Evolutionary conservation across 2,113 vertebrate genomes (phyloP).

Genomic region (Phalacrocorax aristotelis): DNA sequence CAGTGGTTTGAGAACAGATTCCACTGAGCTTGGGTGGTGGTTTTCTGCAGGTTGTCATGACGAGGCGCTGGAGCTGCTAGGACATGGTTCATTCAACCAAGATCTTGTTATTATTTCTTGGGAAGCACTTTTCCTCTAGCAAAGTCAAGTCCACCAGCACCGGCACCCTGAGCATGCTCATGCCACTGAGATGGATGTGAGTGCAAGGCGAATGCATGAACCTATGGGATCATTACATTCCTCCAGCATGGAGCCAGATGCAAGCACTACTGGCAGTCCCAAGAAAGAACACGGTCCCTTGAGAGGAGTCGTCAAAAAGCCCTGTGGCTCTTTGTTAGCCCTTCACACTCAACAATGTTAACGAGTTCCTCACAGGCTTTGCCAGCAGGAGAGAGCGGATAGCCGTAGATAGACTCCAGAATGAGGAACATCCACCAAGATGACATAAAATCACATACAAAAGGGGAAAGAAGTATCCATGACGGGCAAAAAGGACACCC

Average conservation of each 20-base stretch:
- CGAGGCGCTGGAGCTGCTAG: conserved; percentile 5
- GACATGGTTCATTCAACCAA: background rate
- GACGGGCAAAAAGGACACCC: background rate
- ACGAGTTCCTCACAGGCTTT: background rate
- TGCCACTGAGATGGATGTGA: background rate
- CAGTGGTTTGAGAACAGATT: background rate
- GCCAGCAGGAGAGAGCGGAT: background rate
- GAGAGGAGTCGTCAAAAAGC: background rate
- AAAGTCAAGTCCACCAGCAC: background rate
- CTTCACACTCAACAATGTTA: background rate
- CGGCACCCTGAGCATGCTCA: background rate
- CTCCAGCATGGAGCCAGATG: background rate
- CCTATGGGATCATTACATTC: background rate
- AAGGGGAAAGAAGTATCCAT: no score
- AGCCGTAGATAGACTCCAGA: background rate
- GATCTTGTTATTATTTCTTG: background rate
- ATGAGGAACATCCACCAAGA: background rate
- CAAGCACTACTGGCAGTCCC: background rate
- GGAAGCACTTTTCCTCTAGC: background rate
- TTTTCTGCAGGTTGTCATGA: background rate
- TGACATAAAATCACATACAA: no score
- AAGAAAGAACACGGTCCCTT: background rate
- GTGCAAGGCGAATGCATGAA: background rate
- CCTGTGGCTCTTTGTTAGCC: background rate
- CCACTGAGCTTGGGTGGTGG: background rate